These are phyloP conservation scores for Leiothrix lutea DNA, from an alignment of 2,113 vertebrate species.

Conservation along the genomic window DNA sequence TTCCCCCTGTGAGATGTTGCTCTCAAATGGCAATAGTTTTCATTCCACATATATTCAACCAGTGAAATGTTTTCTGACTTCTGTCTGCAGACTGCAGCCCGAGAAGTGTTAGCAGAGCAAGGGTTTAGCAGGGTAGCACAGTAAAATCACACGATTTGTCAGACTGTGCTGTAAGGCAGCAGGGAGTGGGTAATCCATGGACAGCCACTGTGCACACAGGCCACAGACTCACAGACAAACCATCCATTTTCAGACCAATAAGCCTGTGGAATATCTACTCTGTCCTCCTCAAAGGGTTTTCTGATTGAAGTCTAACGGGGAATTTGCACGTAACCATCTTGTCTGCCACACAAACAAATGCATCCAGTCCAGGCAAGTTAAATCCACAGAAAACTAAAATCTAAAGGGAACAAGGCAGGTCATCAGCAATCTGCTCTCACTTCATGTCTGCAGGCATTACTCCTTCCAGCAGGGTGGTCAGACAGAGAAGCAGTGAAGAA, in stretches of 20 bases:
- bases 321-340: not conserved
- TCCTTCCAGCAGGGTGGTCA: not conserved
- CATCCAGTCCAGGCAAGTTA: not conserved
- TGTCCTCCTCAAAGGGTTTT: not conserved
- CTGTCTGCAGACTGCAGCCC: not conserved
- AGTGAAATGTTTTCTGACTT: not conserved
- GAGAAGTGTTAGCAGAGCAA: not conserved
- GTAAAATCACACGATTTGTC: not conserved
- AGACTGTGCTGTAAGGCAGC: not conserved
- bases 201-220: not conserved
- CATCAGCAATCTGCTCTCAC: not conserved
- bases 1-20: not conserved
- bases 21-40: not conserved
- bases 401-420: conserved; percentile 9
- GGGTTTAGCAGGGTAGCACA: not conserved
- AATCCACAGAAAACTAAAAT: not conserved
- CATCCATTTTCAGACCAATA: not conserved
- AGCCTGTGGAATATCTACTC: not conserved
- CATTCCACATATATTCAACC: not conserved
- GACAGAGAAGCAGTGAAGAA: not conserved
- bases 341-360: not conserved
- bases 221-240: not conserved
- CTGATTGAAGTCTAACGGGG: not conserved
- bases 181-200: not conserved
- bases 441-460: not conserved